Base-by-base conservation (phyloP, 2,113 vertebrate genomes). In the Cyanoramphus novaezelandiae region DNA sequence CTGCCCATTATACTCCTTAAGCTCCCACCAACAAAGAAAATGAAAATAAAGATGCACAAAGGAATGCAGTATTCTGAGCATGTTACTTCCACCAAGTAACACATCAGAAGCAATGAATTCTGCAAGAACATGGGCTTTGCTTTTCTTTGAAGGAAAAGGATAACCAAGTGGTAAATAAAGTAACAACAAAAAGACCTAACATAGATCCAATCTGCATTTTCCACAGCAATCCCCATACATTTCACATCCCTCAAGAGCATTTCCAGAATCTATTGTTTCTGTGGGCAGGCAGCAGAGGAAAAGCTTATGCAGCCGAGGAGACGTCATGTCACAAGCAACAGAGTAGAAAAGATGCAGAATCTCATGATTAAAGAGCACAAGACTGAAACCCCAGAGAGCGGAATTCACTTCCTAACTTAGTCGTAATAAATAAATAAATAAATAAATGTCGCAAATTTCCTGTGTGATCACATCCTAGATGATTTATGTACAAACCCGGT, bases 1-100 rank as follows among this genome's bases (percentile, higher is more conserved):
- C 97, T 96, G 92, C 11, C 83, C 84, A 97, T 96, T 97, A 96
- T 92, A 95, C 90, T 86, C 76, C 76, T 57, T 91, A 95, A 96
- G 47, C 76, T 94, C 80, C 86, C 70, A 81, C 67, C 27, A 17
- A 89, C 91, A 95, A 93, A 86, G 70, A 65, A 74, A 50, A 84
- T 28, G 79, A 88, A 93, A 91, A 93, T 57, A 72, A 88, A 92
- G 92, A 91, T 77, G 65, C 78, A 94, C 88, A 93, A 94, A 91
- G 72, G 81, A 95, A 95, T 44, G 93, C 44, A 62, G 90, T 39
- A 85, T 94, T 96, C 87, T 75, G 60, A 57, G 46, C 8, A 4
- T 21, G 62, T 69, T 74, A 72, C 71, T 90, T 88, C 70, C 68
- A 93, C 75, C 0, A 3, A 88, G 63, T 55, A 91, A 88, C 69